Conservation (phyloP, 2,888 invertebrate genomes). For the Cryptus viduatorius region DNA sequence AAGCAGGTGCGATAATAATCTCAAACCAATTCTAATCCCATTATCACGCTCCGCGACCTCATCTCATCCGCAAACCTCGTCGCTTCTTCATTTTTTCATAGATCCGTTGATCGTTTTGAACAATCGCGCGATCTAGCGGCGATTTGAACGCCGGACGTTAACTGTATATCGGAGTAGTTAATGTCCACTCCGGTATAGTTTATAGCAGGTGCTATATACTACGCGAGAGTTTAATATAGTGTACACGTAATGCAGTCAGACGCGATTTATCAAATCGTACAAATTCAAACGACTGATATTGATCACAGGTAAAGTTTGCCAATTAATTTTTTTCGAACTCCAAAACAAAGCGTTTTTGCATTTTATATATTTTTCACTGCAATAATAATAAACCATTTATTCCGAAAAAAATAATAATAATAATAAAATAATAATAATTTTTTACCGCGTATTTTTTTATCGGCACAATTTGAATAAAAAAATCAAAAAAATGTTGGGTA, state of each 20-base stretch:
- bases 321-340: neutral
- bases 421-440: no score
- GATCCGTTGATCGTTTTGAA: conserved; percentile 47
- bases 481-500: neutral
- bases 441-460: no score
- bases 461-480: neutral
- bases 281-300: conserved; percentile 2
- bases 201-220: conserved; percentile 1
- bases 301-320: conserved; percentile 3
- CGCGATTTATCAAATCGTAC: neutral
- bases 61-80: conserved; percentile 38
- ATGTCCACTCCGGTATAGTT: conserved; percentile 22
- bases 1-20: conserved; percentile 46
- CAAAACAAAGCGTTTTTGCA: neutral
- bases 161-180: conserved; percentile 47
- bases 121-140: conserved; percentile 51
- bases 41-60: conserved; percentile 54
- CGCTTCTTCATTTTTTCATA: neutral
- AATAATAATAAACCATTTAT: neutral
- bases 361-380: no score
- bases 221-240: neutral
- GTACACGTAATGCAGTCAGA: conserved; percentile 10
- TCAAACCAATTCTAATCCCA: conserved; percentile 54
- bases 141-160: conserved; percentile 65
- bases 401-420: no score